Percentiles rank a stretch among this genome's conserved stretches.
Conservation (phyloP, 2,113 vertebrate species). For the Bucco capensis region DNA sequence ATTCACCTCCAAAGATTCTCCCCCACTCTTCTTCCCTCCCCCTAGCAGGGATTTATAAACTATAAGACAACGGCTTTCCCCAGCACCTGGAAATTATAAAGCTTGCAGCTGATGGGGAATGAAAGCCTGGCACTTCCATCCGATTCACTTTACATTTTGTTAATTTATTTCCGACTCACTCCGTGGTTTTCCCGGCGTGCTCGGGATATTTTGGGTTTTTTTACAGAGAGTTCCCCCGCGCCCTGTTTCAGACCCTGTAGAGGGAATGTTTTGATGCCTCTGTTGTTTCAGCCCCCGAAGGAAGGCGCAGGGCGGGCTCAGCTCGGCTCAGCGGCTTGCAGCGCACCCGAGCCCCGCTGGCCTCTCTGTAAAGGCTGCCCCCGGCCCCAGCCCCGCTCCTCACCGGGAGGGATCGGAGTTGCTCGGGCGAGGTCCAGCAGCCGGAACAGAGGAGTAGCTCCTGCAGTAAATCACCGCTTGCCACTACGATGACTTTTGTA, state of each 20-base stretch:
- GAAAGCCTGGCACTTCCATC: constrained; percentile 29
- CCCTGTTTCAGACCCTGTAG: constrained; percentile 15
- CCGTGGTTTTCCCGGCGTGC: neutral
- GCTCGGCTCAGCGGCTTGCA: constrained; percentile 69
- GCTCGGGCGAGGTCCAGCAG: constrained; percentile 82
- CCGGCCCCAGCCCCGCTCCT: neutral
- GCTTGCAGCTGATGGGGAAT: constrained; percentile 62
- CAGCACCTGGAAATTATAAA: constrained; percentile 75
- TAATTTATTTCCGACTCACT: constrained; percentile 55
- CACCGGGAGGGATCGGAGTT: constrained; percentile 73
- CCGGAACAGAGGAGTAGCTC: constrained; percentile 84
- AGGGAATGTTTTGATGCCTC: constrained; percentile 72
- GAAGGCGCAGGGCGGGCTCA: constrained; percentile 73
- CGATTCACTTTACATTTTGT: neutral
- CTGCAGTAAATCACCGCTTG: constrained; percentile 81
- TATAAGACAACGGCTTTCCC: constrained; percentile 70
- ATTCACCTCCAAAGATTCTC: constrained; percentile 75
- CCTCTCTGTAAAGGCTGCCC: neutral
- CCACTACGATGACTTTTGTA: neutral
- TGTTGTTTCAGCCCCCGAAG: neutral
- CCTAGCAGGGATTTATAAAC: constrained; percentile 71
- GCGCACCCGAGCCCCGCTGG: neutral
- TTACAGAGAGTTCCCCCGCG: neutral
- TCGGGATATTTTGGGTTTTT: neutral
- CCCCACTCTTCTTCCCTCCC: neutral